Evolutionary conservation across 1,140 invertebrate genomes (phyloP).

Genomic region (Tachypleus tridentatus): DNA sequence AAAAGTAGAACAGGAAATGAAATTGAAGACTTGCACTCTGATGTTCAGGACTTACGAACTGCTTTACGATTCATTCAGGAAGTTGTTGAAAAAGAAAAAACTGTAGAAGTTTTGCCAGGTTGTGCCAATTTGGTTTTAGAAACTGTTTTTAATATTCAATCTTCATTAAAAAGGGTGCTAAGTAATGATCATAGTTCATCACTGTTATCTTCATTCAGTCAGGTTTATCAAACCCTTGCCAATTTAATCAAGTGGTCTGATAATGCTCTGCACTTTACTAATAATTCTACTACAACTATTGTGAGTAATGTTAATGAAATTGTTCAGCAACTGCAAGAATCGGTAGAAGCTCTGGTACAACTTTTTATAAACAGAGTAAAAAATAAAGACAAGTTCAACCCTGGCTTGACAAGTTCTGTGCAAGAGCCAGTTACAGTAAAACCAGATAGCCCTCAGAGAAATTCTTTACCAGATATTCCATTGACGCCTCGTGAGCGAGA

Average conservation of each 20-base stretch:
- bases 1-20: too few species aligned
- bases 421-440: neutral
- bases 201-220: conserved; percentile 61
- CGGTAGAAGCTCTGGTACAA: conserved; percentile 43
- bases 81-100: conserved; percentile 72
- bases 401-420: neutral
- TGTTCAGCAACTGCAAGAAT: conserved; percentile 59
- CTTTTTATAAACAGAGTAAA: conserved; percentile 31
- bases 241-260: conserved; percentile 79
- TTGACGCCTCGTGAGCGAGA: conserved; percentile 35
- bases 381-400: conserved; percentile 3
- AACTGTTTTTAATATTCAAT: conserved; percentile 75
- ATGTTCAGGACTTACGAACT: conserved; percentile 32
- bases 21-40: neutral
- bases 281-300: too few species aligned
- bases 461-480: conserved; percentile 63
- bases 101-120: conserved; percentile 78
- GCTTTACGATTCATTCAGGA: conserved; percentile 75
- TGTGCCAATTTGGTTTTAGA: conserved; percentile 85
- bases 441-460: conserved; percentile 39
- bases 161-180: conserved; percentile 50
- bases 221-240: conserved; percentile 73
- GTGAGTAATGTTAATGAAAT: conserved; percentile 56
- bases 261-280: conserved; percentile 38
- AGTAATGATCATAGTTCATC: conserved; percentile 54